Evolutionary conservation across 2,113 vertebrate species (phyloP), one percentile per base, ranked within the genome.

Genomic region (Microcebus tavaratra): DNA sequence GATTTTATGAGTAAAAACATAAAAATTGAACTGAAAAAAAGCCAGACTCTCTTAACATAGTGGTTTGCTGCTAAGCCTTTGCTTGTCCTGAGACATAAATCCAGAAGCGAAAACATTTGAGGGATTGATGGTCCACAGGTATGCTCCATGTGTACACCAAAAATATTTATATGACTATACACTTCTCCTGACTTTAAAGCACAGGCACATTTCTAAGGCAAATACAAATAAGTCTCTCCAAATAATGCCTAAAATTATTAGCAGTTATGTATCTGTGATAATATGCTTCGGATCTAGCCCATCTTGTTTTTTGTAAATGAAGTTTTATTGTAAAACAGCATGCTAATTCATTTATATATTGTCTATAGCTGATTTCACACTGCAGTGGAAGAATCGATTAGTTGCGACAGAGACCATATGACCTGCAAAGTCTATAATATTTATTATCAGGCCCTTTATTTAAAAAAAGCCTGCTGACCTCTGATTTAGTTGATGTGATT

Each of bases 271-370:
- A 45, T 50, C 72, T 90, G 15, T 72, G 34, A 50, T 55, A 87
- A 75, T 81, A 21, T 61, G 11, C 81, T 70, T 45, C 57, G 55
- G 80, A 68, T 90, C 31, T 70, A 31, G 11, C 31, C 10, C 63
- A 88, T 82, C 7, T 27, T 88, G 8, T 83, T 89, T 89, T 95
- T 76, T 95, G 31, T 82, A 87, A 94, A 83, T 91, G 88, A 95
- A 91, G 83, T 68, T 83, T 94, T 94, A 25, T 87, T 97, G 45
- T 68, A 86, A 86, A 6, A n/a, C 9, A 39, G 20, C 31, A 36
- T 50, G 31, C 31, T 68, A 57, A 76, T 76, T 89, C 90, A 48
- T 53, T 88, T 70, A 5, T 18, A 1, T 45, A 8, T 89, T 84
- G 14, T 93, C 91, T 88, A 36, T 75, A 42, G 63, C 45, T 82